Base-by-base conservation (phyloP, 2,113 vertebrate genomes). In the Xiphias gladius region DNA sequence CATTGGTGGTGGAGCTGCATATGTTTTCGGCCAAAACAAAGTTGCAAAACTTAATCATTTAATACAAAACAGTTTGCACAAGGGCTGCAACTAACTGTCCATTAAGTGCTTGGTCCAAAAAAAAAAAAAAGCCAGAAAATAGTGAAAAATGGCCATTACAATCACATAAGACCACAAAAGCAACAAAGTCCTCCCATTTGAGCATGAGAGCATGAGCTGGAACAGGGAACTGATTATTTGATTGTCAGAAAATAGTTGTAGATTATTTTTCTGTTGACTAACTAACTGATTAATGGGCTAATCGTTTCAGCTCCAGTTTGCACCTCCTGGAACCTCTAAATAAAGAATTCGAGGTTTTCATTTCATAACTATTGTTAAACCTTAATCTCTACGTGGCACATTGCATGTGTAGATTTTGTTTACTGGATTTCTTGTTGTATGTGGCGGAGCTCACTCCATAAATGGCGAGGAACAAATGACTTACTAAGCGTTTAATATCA, bases 401-500 rank as follows among this genome's bases (percentile, higher is more conserved):
- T 20, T 65, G 28, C 17, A 39, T 17, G 19, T 57, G 41, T 41
- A 16, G 0, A 35, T 68, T 50, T 28, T 39, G 11, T 35, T 16
- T 22, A 19, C 8, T 20, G n/a, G 39, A 58, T 63, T 69, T 48
- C 61, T 58, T 70, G 37, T 7, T 30, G 14, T 22, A 8, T 20
- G 41, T 14, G 5, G 43, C 32, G 17, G 17, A 65, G 12, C 20
- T 86, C 26, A 35, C 48, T 62, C 50, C 72, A 48, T 46, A 48
- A 57, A 85, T n/a, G 48, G 35, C 46, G 24, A 68, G 39, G 35
- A 80, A 17, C 14, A 52, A 39, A 72, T 43, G 9, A 76, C 65
- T 80, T 68, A 62, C 35, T 0, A 2, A 61, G 26, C 3, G 0
- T 62, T 84, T 86, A 64, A 41, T 20, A 54, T 69, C 66, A 62